Evolutionary conservation across 2,113 vertebrate genomes (phyloP), one percentile per base, ranked within the genome.

Genomic region (Tauraco erythrolophus): DNA sequence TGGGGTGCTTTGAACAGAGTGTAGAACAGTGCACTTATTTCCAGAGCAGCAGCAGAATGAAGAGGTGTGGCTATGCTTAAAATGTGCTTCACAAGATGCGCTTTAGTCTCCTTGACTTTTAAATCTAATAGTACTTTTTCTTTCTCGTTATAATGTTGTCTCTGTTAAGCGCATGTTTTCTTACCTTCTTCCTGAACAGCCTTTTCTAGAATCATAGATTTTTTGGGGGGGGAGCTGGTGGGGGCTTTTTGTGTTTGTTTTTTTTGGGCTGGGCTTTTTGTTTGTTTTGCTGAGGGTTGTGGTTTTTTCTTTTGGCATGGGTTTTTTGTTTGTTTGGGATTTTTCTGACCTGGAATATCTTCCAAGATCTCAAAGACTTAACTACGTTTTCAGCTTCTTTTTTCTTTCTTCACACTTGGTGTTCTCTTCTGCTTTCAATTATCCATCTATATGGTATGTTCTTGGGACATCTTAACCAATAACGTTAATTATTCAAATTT

Each of bases 171-270:
- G 48, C 69, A 39, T 62, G 30, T 48, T 84, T 84, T 80, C 25
- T 37, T 58, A 7, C 23, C 15, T 46, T 5, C 54, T 84, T 56
- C 31, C 37, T 51, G 35, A 31, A 41, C 19, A 68, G 10, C 24
- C 14, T 46, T 50, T 88, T 57, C 60, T 69, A 27, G 14, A 69
- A 14, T 84, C 24, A 14, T 24, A 28, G 35, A 65, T 25, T 27
- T 84, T 16, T 2, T 56, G 30, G 28, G 25, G 0, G 3, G 35
- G n/a, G 10, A 8, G 3, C 14, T 18, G 9, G 19, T 25, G 24
- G 10, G 7, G 2, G 11, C 0, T 62, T 22, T 35, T 65, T 48
- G 41, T 41, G 41, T 33, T 16, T 51, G 18, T 24, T 57, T 51
- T 15, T 19, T 50, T 33, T 18, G 5, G 8, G 41, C 14, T 43